These are phyloP conservation scores for Bombus consobrinus DNA, from an alignment of 1,140 invertebrate species.

Conservation along the genomic window DNA sequence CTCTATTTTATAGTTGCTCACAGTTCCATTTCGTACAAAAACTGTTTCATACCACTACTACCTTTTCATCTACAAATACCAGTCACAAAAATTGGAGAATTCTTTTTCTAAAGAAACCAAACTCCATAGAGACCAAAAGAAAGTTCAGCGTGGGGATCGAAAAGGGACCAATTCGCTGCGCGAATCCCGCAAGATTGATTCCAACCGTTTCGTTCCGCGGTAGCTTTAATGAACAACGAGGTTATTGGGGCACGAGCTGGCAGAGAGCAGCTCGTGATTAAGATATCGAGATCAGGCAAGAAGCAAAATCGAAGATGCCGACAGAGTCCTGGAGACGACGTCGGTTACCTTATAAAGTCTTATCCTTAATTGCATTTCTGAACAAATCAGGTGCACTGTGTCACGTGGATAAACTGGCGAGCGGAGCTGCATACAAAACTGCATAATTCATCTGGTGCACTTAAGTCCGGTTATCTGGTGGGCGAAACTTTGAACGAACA, in stretches of 20 bases:
- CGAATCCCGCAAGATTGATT: not conserved
- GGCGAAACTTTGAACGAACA: conserved; percentile 15
- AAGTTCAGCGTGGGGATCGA: not conserved
- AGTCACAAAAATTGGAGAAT: too few species aligned
- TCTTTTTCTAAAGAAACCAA: not conserved
- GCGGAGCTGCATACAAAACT: conserved; percentile 58
- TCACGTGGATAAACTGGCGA: not conserved
- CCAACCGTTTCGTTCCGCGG: not conserved
- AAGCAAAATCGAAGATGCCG: not conserved
- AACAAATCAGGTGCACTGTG: conserved; percentile 22
- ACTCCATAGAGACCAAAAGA: not conserved
- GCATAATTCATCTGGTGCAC: conserved; percentile 60
- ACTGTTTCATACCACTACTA: not conserved
- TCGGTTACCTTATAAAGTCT: not conserved
- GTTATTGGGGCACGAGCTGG: conserved; percentile 7
- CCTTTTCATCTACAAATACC: not conserved
- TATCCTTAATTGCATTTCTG: conserved; percentile 59
- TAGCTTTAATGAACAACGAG: conserved; percentile 16
- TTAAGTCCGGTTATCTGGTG: conserved; percentile 40
- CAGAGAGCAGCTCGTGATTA: conserved; percentile 1
- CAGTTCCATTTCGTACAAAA: not conserved
- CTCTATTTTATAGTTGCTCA: too few species aligned
- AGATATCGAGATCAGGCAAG: not conserved
- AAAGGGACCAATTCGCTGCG: not conserved
- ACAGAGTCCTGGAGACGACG: not conserved